Evolutionary conservation across 2,797 vertebrate species (phyloP).

Genomic region (Malacoctenus gilli): DNA sequence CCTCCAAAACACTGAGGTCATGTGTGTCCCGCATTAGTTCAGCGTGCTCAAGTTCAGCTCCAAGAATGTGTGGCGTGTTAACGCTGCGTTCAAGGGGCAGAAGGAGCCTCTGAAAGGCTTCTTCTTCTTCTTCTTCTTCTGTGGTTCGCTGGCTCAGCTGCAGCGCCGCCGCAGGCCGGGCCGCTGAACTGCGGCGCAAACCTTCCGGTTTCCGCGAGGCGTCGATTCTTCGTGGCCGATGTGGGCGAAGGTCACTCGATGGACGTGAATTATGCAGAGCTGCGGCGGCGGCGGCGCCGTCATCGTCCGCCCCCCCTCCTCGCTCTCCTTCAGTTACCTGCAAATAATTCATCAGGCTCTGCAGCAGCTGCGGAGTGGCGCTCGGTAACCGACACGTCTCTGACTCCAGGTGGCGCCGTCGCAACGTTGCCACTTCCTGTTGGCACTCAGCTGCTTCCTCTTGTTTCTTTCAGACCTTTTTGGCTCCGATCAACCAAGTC

Average conservation of each 20-base stretch:
- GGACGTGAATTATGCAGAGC: slow-evolving; percentile 28
- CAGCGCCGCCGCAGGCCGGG: too few species aligned
- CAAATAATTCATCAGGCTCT: slow-evolving; percentile 45
- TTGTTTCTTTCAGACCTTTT: slow-evolving; percentile 82
- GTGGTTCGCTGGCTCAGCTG: too few species aligned
- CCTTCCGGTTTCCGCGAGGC: too few species aligned
- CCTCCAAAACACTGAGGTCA: slow-evolving; percentile 29
- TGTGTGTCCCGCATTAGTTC: slow-evolving; percentile 25
- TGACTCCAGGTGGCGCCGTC: too few species aligned
- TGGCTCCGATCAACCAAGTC: slow-evolving; percentile 91
- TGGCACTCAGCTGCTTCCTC: too few species aligned
- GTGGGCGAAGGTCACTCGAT: background rate
- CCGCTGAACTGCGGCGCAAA: too few species aligned
- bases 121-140: too few species aligned
- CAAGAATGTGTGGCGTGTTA: background rate
- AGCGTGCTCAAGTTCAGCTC: background rate
- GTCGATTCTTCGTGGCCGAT: background rate
- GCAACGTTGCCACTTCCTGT: too few species aligned
- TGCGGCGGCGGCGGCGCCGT: slow-evolving; percentile 1
- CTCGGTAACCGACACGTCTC: too few species aligned
- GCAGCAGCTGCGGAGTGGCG: background rate
- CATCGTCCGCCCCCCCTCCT: background rate
- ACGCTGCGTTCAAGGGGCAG: too few species aligned
- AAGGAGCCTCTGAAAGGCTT: too few species aligned
- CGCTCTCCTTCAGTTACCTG: slow-evolving; percentile 18